Conservation (phyloP, 2,113 vertebrate species). For the Lethenteron camtschaticum region DNA sequence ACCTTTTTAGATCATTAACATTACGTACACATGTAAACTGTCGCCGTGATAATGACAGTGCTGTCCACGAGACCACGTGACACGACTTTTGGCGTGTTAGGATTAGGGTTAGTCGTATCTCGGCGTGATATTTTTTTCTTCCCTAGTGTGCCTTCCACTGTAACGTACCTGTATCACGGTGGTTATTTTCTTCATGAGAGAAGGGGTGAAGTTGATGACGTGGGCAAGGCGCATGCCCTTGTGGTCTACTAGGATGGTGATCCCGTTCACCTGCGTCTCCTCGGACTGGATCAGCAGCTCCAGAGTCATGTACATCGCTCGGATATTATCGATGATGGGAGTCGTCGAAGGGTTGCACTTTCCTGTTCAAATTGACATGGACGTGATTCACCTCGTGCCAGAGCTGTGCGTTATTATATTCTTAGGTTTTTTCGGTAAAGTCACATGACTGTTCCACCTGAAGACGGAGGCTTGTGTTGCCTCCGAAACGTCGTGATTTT, state of each 20-base stretch:
- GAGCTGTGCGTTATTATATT: not conserved
- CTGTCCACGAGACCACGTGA: too few relatives aligned
- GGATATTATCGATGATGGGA: constrained; percentile 82
- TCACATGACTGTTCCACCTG: too few relatives aligned
- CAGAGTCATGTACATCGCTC: constrained; percentile 77
- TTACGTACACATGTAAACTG: too few relatives aligned
- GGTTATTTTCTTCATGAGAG: constrained; percentile 91
- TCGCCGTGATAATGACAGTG: too few relatives aligned
- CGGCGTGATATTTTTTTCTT: too few relatives aligned
- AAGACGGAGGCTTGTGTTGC: too few relatives aligned
- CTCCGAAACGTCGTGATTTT: too few relatives aligned
- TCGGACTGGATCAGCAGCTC: constrained; percentile 93
- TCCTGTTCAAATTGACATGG: constrained; percentile 25
- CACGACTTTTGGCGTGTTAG: too few relatives aligned
- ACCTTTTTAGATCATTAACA: too few relatives aligned
- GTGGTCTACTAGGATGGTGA: constrained; percentile 89
- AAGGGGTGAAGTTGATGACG: constrained; percentile 83
- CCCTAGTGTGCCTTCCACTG: too few relatives aligned
- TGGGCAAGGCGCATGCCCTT: constrained; percentile 85
- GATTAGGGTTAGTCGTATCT: too few relatives aligned
- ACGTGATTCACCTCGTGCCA: not conserved
- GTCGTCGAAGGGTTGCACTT: constrained; percentile 79
- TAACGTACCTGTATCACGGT: constrained; percentile 69
- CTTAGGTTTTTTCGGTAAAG: not conserved
- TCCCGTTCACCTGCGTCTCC: constrained; percentile 89